These are phyloP conservation scores for Mesodorylaimus sp. DNA, from an alignment of 2,888 invertebrate genomes.

Conservation along the genomic window DNA sequence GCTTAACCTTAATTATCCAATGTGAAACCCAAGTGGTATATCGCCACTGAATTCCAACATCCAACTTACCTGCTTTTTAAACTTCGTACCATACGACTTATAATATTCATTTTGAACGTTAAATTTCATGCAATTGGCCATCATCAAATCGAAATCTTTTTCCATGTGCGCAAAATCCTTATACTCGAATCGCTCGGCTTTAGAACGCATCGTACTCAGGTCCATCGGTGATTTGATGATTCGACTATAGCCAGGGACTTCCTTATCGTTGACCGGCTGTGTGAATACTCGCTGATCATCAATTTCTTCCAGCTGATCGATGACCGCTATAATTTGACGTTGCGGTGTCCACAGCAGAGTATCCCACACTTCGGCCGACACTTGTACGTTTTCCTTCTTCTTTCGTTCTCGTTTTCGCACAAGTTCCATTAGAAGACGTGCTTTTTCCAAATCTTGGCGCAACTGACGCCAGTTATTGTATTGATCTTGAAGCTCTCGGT, in stretches of 20 bases:
- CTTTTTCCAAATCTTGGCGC: constrained; percentile 78
- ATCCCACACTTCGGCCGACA: too few species aligned
- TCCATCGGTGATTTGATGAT: constrained; percentile 73
- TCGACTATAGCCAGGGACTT: constrained; percentile 68
- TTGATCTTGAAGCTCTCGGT: not conserved
- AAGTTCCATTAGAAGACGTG: constrained; percentile 71
- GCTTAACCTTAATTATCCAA: too few species aligned
- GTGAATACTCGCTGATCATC: constrained; percentile 3
- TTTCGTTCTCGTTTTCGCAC: constrained; percentile 85
- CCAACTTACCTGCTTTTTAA: not conserved
- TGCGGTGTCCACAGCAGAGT: too few species aligned
- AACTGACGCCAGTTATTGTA: constrained; percentile 72
- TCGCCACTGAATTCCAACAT: too few species aligned
- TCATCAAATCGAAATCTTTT: constrained; percentile 81
- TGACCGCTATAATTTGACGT: not conserved
- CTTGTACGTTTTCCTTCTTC: constrained; percentile 51
- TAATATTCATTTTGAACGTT: constrained; percentile 43
- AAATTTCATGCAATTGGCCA: constrained; percentile 79
- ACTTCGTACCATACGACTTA: constrained; percentile 6
- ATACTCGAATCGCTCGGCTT: constrained; percentile 41
- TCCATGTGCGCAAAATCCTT: constrained; percentile 56
- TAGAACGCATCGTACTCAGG: constrained; percentile 51
- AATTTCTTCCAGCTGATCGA: not conserved
- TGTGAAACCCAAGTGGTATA: too few species aligned
- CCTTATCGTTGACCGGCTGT: constrained; percentile 8